Evolutionary conservation across 2,888 invertebrate species (phyloP).

Genomic region (Agonopterix alstromeriana): DNA sequence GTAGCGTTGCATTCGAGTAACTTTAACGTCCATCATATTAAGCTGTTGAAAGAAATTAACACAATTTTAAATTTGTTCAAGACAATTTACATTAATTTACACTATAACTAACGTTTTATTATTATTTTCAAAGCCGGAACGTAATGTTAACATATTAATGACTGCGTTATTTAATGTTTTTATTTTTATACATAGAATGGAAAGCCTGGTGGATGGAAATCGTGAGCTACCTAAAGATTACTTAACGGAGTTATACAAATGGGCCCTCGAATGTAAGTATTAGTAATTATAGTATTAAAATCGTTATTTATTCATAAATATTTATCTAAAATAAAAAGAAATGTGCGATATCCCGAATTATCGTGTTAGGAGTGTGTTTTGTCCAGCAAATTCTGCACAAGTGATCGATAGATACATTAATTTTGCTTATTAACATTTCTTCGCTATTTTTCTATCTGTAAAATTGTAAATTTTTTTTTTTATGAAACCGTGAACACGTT

Average conservation of each 20-base stretch:
- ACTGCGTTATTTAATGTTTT: conserved; percentile 17
- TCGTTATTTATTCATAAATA: too few species aligned
- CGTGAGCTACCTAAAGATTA: conserved; percentile 82
- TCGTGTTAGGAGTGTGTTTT: too few species aligned
- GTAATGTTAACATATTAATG: neutral
- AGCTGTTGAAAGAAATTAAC: neutral
- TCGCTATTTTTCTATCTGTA: too few species aligned
- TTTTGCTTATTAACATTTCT: too few species aligned
- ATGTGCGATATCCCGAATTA: too few species aligned
- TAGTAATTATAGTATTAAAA: too few species aligned
- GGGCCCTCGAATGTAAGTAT: conserved; percentile 88
- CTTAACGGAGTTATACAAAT: conserved; percentile 84
- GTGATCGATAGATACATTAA: too few species aligned
- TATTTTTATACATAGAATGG: conserved; percentile 76
- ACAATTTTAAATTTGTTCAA: neutral
- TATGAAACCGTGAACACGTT: too few species aligned
- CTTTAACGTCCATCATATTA: conserved; percentile 16
- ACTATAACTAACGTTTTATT: neutral
- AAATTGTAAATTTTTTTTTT: too few species aligned
- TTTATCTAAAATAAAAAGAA: too few species aligned
- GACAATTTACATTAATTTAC: conserved; percentile 1
- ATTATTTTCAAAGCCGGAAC: neutral
- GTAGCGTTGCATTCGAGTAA: conserved; percentile 43
- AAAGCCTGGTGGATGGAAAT: conserved; percentile 74
- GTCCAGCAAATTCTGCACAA: too few species aligned